A percentile compares a stretch with the other conserved stretches of the same genome.
These are phyloP conservation scores for Heliconius cydno DNA, from an alignment of 2,888 invertebrate species.

Conservation along the genomic window DNA sequence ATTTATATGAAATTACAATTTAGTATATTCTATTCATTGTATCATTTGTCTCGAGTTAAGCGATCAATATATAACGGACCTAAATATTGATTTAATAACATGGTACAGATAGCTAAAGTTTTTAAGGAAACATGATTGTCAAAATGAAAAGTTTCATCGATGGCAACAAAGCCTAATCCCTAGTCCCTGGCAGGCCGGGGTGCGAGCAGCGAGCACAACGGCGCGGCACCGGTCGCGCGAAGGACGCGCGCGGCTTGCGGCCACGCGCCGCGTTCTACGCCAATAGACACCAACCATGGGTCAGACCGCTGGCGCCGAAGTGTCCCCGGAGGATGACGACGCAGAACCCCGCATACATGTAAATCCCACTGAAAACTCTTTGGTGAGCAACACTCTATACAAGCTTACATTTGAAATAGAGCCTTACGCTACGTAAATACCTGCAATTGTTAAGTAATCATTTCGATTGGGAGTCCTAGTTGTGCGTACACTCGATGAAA, in stretches of 20 bases:
- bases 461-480: not conserved
- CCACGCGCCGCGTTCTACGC: constrained; percentile 65
- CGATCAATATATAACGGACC: not conserved
- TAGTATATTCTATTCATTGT: not conserved
- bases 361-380: constrained; percentile 78
- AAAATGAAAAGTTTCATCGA: constrained; percentile 44
- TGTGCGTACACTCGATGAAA: not conserved
- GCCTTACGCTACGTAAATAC: constrained; percentile 2
- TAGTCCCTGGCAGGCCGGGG: constrained; percentile 54
- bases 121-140: not conserved
- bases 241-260: constrained; percentile 80
- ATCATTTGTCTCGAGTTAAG: not conserved
- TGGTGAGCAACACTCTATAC: constrained; percentile 69
- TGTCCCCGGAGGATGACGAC: constrained; percentile 78
- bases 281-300: constrained; percentile 73
- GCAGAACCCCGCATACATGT: constrained; percentile 81
- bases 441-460: constrained; percentile 14
- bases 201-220: constrained; percentile 61
- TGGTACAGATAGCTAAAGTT: not conserved
- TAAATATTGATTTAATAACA: not conserved
- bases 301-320: constrained; percentile 80
- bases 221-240: constrained; percentile 76
- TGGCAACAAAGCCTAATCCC: constrained; percentile 53
- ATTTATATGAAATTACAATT: too few species aligned
- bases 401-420: not conserved